phyloP scores from a whole-genome alignment of 1,140 invertebrate species.

The Drosophila trapezifrons region DNA sequence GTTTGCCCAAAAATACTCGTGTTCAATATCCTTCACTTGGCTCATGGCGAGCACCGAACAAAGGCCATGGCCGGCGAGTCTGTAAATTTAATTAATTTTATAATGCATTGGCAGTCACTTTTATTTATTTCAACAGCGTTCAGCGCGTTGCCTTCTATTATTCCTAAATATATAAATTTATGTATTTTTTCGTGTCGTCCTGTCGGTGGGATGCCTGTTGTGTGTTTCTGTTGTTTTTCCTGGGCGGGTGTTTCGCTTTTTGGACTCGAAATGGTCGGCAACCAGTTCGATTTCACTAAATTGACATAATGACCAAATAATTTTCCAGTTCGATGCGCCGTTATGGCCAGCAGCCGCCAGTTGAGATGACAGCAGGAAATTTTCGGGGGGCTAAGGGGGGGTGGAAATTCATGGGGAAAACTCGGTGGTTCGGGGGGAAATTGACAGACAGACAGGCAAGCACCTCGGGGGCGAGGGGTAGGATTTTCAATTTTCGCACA shows the following conservation, averaged over 20 bases:
- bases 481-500: slow-evolving; percentile 68
- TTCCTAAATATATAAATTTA: slow-evolving; percentile 6
- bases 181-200: background rate
- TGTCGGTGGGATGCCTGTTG: background rate
- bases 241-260: slow-evolving; percentile 7
- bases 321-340: slow-evolving; percentile 74
- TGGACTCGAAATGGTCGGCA: slow-evolving; percentile 24
- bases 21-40: background rate
- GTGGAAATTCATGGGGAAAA: no score
- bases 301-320: slow-evolving; percentile 82
- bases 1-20: background rate
- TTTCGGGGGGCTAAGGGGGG: background rate
- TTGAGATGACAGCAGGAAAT: slow-evolving; percentile 14
- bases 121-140: slow-evolving; percentile 17
- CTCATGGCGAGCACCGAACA: background rate
- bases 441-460: slow-evolving; percentile 14
- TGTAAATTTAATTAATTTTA: slow-evolving; percentile 76
- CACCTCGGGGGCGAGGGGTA: background rate
- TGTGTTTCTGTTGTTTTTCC: slow-evolving; percentile 9
- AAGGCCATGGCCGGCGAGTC: background rate
- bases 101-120: slow-evolving; percentile 40
- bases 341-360: slow-evolving; percentile 20
- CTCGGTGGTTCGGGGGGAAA: background rate
- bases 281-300: slow-evolving; percentile 59
- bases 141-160: background rate